Conservation (phyloP, 2,113 vertebrate species). For the Entelurus aequoreus region DNA sequence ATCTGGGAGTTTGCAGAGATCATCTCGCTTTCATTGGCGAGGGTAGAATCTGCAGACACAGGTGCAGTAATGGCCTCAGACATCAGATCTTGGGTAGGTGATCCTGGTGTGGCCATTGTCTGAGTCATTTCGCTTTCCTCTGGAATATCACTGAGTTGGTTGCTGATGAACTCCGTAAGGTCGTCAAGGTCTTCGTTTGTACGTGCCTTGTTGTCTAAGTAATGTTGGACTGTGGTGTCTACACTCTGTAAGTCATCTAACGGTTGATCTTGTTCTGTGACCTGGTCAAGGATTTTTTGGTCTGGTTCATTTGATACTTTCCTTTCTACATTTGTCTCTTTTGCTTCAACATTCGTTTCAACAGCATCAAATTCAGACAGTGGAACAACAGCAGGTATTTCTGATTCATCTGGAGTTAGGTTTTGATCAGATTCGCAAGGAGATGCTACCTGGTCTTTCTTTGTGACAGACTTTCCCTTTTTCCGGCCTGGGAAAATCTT, state of each 20-base stretch:
- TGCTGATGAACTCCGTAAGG: constrained; percentile 51
- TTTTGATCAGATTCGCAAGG: constrained; percentile 70
- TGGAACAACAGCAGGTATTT: constrained; percentile 87
- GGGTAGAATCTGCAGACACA: constrained; percentile 71
- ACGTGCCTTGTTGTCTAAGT: constrained; percentile 15
- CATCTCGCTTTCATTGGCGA: constrained; percentile 83
- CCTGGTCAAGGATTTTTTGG: too few species aligned
- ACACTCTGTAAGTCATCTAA: constrained; percentile 13
- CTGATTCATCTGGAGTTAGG: constrained; percentile 66
- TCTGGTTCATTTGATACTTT: constrained; percentile 16
- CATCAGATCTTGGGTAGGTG: constrained; percentile 69
- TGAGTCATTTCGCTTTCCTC: constrained; percentile 70
- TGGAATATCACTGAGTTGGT: constrained; percentile 71
- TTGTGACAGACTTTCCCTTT: constrained; percentile 78
- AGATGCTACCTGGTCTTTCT: constrained; percentile 63
- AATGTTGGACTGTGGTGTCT: constrained; percentile 12
- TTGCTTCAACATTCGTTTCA: constrained; percentile 56
- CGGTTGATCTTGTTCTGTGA: constrained; percentile 4
- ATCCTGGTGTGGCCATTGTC: constrained; percentile 36
- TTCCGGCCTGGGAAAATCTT: constrained; percentile 84
- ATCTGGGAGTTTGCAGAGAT: constrained; percentile 86
- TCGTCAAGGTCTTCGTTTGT: constrained; percentile 49
- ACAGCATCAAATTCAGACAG: constrained; percentile 83
- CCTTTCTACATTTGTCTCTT: constrained; percentile 24
- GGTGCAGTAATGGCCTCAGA: constrained; percentile 78